Percentiles rank a stretch among this genome's conserved stretches.
Evolutionary conservation across 2,113 vertebrate species (phyloP).

Genomic region (Raja brachyura): DNA sequence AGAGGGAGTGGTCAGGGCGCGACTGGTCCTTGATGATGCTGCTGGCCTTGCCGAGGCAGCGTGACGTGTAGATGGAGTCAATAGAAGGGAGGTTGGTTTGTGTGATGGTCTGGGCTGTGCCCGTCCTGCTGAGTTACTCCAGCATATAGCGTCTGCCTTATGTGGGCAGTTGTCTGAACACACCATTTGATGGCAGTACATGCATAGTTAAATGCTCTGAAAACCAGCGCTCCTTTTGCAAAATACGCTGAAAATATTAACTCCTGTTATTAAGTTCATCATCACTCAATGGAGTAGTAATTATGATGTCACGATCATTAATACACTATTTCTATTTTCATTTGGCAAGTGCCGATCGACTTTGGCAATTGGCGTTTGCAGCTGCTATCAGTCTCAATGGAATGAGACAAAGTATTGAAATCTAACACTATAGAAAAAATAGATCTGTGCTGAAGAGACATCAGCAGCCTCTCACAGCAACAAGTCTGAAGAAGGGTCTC

Average conservation of each 20-base stretch:
- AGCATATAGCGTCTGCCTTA: background rate
- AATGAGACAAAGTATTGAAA: background rate
- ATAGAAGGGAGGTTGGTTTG: too few species aligned
- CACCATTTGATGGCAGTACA: slow-evolving; percentile 32
- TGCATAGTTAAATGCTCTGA: background rate
- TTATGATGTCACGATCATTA: background rate
- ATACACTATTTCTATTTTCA: background rate
- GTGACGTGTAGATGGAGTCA: too few species aligned
- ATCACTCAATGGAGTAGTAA: background rate
- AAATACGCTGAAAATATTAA: background rate
- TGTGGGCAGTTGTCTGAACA: background rate
- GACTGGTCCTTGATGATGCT: too few species aligned
- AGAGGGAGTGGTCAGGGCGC: too few species aligned
- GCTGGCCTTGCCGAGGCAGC: too few species aligned
- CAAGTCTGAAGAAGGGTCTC: too few species aligned
- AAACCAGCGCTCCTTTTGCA: background rate
- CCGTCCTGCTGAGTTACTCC: too few species aligned
- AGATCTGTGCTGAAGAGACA: background rate
- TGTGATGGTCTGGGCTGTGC: too few species aligned
- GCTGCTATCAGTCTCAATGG: background rate
- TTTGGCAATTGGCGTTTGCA: background rate
- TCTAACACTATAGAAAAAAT: background rate
- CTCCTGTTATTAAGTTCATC: background rate
- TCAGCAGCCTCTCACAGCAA: background rate
- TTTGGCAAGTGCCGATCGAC: background rate